Percentiles rank a stretch among this genome's conserved stretches.
These are phyloP conservation scores for Microhierax caerulescens DNA, from an alignment of 2,797 vertebrate species.

Conservation along the genomic window DNA sequence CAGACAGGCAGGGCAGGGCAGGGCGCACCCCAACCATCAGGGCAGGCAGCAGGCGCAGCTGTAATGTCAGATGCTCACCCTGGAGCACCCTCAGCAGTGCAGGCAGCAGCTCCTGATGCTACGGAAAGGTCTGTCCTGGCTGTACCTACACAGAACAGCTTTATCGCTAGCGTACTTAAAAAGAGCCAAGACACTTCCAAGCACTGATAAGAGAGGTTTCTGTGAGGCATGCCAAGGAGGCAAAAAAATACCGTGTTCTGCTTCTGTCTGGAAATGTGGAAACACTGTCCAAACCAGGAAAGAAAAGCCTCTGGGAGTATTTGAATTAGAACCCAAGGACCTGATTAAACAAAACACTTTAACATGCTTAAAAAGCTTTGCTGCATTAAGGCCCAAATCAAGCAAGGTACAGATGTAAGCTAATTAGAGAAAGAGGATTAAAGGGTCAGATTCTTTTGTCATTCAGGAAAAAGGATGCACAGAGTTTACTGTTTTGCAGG, in stretches of 20 bases:
- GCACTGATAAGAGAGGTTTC: neutral
- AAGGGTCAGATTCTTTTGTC: neutral
- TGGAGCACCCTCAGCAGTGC: neutral
- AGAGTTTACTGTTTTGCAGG: neutral
- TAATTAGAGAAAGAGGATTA: conserved; percentile 18
- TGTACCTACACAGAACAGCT: neutral
- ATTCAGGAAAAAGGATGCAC: neutral
- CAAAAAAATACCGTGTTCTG: neutral
- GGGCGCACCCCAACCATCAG: neutral
- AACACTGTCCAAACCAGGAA: neutral
- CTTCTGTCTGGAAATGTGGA: neutral
- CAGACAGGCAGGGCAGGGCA: neutral
- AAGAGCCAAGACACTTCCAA: neutral
- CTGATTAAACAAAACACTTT: neutral
- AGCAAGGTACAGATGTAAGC: neutral
- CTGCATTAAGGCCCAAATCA: neutral
- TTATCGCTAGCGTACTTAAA: neutral
- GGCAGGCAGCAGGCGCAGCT: too few relatives aligned
- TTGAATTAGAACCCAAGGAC: neutral
- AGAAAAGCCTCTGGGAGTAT: neutral
- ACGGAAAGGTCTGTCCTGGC: neutral
- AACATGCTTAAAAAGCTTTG: neutral
- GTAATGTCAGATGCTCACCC: neutral
- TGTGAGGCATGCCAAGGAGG: neutral
- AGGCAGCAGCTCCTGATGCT: neutral